Base-by-base conservation (phyloP, 1,140 invertebrate species). In the Lepidotrigona ventralis region DNA sequence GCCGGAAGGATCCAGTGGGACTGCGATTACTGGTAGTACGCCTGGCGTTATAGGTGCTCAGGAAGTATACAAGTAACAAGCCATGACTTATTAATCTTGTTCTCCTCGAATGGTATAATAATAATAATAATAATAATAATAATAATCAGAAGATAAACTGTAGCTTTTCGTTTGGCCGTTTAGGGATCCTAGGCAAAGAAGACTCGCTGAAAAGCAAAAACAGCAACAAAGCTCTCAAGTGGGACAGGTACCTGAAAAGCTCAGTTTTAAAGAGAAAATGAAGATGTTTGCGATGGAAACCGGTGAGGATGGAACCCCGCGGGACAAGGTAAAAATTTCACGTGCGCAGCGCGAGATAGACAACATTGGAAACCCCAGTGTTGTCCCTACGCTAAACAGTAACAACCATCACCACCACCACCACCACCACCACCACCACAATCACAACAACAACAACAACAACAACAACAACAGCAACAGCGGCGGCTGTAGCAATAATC, bases 221-320 rank as follows among this genome's bases (percentile, higher is more conserved):
- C 87, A 87, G 71, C 95, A 97, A 83, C 95, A 96, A 93, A 95
- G 96, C 94, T 92, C 94, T 90, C 91, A 94, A 80, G 93, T 95
- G 78, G 95, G 95, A 79, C 96, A 97, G 14, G 96, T 98, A 76
- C 98, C 98, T 1, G 98, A 98, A 92, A 98, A 98, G 90, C 94
- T 99, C 17, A 97, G 97, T 75, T 99, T 99, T 92, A 98, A 98
- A 92, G 98, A 99, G 92, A 99, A 99, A 94, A 99, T 99, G 98
- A 98, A 98, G 93, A 98, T 99, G 98, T 99, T 99, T 95, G 98
- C 98, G 21, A 96, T 98, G 94, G 98, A 98, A 94, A 97, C 97
- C 1, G 98, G 98, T 46, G 98, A 98, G 93, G 95, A 96, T 89
- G 96, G 96, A 86, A 98, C 98, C 21, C 98, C 98, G 66, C 97